These are phyloP conservation scores for Capreolus pygargus DNA, from an alignment of 2,113 vertebrate species.

Conservation along the genomic window DNA sequence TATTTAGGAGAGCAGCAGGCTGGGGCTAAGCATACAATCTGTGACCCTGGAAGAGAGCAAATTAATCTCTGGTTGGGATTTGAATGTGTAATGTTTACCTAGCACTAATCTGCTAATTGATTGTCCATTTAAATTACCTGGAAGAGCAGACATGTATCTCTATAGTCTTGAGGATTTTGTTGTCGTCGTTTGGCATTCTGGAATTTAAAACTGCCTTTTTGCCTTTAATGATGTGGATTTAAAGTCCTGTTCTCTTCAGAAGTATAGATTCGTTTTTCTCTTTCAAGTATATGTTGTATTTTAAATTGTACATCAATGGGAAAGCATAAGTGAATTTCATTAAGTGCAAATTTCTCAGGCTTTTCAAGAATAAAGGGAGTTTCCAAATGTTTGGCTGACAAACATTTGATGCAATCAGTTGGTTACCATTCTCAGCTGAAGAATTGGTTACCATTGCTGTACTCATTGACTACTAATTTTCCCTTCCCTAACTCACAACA, in stretches of 20 bases:
- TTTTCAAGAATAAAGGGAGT: background rate
- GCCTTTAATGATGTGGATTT: background rate
- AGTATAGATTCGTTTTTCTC: background rate
- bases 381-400: background rate
- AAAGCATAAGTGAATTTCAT: background rate
- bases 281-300: background rate
- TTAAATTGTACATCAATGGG: background rate
- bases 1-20: background rate
- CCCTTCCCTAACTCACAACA: background rate
- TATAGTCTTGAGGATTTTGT: background rate
- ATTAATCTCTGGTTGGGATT: background rate
- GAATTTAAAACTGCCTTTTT: background rate
- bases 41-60: background rate
- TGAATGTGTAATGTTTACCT: background rate
- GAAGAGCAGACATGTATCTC: background rate
- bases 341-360: background rate
- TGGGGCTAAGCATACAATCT: background rate
- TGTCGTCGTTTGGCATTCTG: background rate
- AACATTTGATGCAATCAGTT: background rate
- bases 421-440: background rate
- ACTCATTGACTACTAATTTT: background rate
- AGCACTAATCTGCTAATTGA: background rate
- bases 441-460: background rate
- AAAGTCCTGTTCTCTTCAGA: background rate
- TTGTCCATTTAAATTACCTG: background rate